Evolutionary conservation across 2,113 vertebrate species (phyloP).

Genomic region (human): GRCh38 chr6:36518001-36518500

Average conservation of each 20-base stretch:
- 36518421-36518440: not conserved
- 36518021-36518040: not conserved
- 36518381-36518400: conserved; percentile 36
- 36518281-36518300: not conserved
- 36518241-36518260: not conserved
- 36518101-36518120: not conserved
- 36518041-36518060: conserved; percentile 52
- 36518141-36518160: not conserved
- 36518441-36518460: not conserved
- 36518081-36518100: conserved; percentile 49
- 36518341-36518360: not conserved
- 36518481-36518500: not conserved
- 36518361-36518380: conserved; percentile 18
- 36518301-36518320: not conserved
- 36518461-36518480: conserved; percentile 5
- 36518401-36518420: conserved; percentile 23
- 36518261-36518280: not conserved
- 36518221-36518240: not conserved
- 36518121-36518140: conserved; percentile 40
- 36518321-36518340: not conserved
- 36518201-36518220: not conserved
- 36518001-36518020: conserved; percentile 55
- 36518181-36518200: not conserved
- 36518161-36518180: conserved; percentile 29
- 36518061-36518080: conserved; percentile 51